Percentiles rank a stretch among this genome's conserved stretches.
These are phyloP conservation scores for Arion vulgaris DNA, from an alignment of 1,140 invertebrate species.

Conservation along the genomic window DNA sequence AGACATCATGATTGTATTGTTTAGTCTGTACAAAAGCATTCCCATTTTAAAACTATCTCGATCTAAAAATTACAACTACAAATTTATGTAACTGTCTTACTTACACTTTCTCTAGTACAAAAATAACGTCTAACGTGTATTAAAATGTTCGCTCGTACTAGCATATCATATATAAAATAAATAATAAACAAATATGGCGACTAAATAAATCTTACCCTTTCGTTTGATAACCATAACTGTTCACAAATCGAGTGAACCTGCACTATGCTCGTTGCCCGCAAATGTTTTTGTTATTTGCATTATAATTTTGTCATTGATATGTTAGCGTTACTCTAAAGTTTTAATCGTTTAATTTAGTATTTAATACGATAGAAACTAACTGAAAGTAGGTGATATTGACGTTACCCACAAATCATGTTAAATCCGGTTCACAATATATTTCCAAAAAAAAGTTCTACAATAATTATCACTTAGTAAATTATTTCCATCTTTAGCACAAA, in stretches of 20 bases:
- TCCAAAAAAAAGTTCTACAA: not conserved
- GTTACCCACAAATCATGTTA: not conserved
- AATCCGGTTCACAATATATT: not conserved
- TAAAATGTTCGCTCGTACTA: too few relatives aligned
- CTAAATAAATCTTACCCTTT: conserved; percentile 58
- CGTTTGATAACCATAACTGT: conserved; percentile 67
- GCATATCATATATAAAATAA: too few relatives aligned
- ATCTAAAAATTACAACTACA: too few relatives aligned
- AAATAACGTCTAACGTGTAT: too few relatives aligned
- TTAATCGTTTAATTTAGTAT: not conserved
- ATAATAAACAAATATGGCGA: conserved; percentile 47
- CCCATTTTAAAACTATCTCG: too few relatives aligned
- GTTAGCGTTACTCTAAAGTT: not conserved
- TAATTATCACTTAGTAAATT: not conserved
- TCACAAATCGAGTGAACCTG: not conserved
- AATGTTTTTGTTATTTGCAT: not conserved
- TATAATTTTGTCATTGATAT: not conserved
- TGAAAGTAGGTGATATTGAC: not conserved
- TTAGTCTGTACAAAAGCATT: too few relatives aligned
- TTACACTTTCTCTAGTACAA: too few relatives aligned
- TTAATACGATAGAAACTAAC: not conserved
- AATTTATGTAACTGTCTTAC: too few relatives aligned
- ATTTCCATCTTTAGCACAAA: not conserved
- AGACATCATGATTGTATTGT: too few relatives aligned
- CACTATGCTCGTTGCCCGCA: not conserved